Base-by-base conservation (phyloP, 2,113 vertebrate species). In the Hiodon tergisus region DNA sequence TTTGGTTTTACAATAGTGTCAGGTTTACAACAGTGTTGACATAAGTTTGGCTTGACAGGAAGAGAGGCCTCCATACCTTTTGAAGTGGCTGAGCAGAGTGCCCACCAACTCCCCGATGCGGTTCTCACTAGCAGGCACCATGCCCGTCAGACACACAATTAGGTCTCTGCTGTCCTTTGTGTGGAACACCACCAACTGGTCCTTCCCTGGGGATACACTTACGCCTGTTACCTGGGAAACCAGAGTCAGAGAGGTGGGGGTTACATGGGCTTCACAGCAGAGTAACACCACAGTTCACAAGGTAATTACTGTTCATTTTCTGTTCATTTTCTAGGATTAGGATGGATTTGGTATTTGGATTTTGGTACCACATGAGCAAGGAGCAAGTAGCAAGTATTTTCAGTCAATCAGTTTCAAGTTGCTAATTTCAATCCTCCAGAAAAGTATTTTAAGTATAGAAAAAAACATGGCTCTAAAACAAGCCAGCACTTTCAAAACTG, bases 161-260 rank as follows among this genome's bases (percentile, higher is more conserved):
- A 99, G 93, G 82, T 99, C 97, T 78, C 93, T 89, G 90, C 86
- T 96, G 89, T 98, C 97, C 71, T 98, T 99, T 2, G 94, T 98
- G 83, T 98, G 97, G 87, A 99, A 98, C 76, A 98, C 94, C 46
- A 97, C 96, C 16, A 99, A 94, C 86, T 98, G 95, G 90, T 98
- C 97, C 85, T 95, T 97, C 63, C 97, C 97, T 0, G 96, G 94
- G 81, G 97, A 97, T 78, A 99, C 93, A 3, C 96, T 98, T 84
- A 99, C 31, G 10, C 97, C 97, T 0, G 94, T 90, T 88, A 98
- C 86, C 97, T 99, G 92, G 1, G 76, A 81, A 65, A 58, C 47
- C 11, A 74, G 78, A 51, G 54, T 58, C 31, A 73, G 66, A 6
- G n/a, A 11, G 4, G 62, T 63, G 16, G n/a, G 8, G 50, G 53